Conservation (phyloP, 2,797 vertebrate genomes). For the Chanos chanos region DNA sequence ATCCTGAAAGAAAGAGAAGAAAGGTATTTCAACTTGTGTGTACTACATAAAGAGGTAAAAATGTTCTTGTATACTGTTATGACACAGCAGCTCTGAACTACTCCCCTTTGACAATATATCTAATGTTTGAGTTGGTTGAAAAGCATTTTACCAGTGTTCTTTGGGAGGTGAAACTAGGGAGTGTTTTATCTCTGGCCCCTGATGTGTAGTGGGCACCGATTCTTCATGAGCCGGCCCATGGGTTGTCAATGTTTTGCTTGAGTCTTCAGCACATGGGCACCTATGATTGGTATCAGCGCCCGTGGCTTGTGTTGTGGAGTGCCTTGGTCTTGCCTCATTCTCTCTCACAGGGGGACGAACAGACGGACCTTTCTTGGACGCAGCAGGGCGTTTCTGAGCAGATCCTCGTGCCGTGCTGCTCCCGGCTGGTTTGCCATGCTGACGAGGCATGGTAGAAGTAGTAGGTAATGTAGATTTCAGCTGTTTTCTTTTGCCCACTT, state of each 20-base stretch:
- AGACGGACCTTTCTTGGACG: neutral
- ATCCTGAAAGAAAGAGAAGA: constrained; percentile 47
- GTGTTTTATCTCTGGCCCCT: neutral
- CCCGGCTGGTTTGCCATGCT: neutral
- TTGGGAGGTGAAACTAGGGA: neutral
- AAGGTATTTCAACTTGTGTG: neutral
- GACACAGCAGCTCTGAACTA: too few species aligned
- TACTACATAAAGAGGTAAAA: neutral
- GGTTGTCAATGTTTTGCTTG: neutral
- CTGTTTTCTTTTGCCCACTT: neutral
- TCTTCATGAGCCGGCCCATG: neutral
- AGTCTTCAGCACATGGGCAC: neutral
- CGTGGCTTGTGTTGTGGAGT: neutral
- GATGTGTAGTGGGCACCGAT: neutral
- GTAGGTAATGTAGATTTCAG: neutral
- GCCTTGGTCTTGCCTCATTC: neutral
- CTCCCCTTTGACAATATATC: too few species aligned
- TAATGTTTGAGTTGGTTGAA: too few species aligned
- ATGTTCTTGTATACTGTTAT: too few species aligned
- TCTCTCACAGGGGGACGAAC: neutral
- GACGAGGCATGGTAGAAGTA: neutral
- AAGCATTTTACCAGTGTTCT: constrained; percentile 14
- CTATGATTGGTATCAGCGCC: neutral
- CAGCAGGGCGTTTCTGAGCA: neutral
- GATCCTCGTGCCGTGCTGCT: neutral